Conservation (phyloP, 2,113 vertebrate species). For the Haplochromis vanheusdeni region DNA sequence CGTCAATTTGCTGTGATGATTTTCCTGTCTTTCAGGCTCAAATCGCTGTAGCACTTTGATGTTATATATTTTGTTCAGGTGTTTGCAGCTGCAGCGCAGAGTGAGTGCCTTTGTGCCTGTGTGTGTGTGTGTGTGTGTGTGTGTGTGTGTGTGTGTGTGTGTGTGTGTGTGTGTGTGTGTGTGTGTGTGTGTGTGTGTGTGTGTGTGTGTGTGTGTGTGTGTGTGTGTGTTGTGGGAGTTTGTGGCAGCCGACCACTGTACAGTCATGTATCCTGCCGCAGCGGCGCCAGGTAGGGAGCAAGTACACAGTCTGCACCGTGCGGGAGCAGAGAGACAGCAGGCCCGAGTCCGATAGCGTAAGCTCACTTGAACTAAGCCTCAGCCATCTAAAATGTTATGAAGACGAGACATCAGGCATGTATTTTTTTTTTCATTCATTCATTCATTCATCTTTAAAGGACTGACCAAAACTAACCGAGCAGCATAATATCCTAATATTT, state of each 20-base stretch:
- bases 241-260: not conserved
- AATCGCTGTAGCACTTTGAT: not conserved
- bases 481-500: not conserved
- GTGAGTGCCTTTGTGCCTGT: not conserved
- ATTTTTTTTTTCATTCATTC: not conserved
- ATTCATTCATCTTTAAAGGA: not conserved
- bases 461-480: not conserved
- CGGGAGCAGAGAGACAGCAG: slow-evolving; percentile 9
- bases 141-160: not conserved
- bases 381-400: not conserved
- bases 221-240: not conserved
- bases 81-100: not conserved
- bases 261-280: not conserved
- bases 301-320: not conserved
- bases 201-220: not conserved
- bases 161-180: not conserved
- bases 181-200: not conserved
- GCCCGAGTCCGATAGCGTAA: not conserved
- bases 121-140: not conserved
- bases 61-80: not conserved
- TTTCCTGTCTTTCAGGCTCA: not conserved
- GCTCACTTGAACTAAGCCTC: not conserved
- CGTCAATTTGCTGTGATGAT: not conserved
- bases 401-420: not conserved
- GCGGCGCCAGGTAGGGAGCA: slow-evolving; percentile 23